Evolutionary conservation across 2,888 invertebrate species (phyloP).

Genomic region (Pseudanteris insignis): DNA sequence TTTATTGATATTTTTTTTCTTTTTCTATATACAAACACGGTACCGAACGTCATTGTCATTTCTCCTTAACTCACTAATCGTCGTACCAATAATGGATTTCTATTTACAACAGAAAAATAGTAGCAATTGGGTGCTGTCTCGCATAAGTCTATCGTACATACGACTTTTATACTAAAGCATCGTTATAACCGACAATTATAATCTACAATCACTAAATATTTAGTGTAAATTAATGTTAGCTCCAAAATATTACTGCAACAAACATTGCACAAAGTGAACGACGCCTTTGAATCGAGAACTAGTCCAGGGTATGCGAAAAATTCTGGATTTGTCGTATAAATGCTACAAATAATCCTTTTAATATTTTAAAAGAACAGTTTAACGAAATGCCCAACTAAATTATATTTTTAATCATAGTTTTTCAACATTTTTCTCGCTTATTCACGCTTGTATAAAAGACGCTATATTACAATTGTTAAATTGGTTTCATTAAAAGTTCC

Average conservation of each 20-base stretch:
- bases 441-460: conserved; percentile 14
- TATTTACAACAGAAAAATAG: conserved; percentile 27
- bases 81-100: too few species aligned
- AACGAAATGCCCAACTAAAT: conserved; percentile 20
- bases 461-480: conserved; percentile 19
- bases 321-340: conserved; percentile 9
- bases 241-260: conserved; percentile 13
- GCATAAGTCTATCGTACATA: conserved; percentile 1
- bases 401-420: background rate
- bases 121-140: background rate
- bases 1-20: background rate
- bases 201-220: conserved; percentile 4
- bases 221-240: conserved; percentile 12
- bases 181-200: background rate
- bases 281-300: too few species aligned
- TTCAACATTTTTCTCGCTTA: background rate
- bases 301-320: too few species aligned
- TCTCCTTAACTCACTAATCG: conserved; percentile 6
- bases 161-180: background rate
- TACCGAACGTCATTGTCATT: conserved; percentile 4
- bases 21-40: conserved; percentile 5
- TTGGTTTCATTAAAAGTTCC: conserved; percentile 4
- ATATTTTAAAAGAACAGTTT: conserved; percentile 3
- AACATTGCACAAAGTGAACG: conserved; percentile 23
- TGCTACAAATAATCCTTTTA: conserved; percentile 7